Evolutionary conservation across 2,113 vertebrate species (phyloP).

Genomic region (Himantopus leucocephalus): DNA sequence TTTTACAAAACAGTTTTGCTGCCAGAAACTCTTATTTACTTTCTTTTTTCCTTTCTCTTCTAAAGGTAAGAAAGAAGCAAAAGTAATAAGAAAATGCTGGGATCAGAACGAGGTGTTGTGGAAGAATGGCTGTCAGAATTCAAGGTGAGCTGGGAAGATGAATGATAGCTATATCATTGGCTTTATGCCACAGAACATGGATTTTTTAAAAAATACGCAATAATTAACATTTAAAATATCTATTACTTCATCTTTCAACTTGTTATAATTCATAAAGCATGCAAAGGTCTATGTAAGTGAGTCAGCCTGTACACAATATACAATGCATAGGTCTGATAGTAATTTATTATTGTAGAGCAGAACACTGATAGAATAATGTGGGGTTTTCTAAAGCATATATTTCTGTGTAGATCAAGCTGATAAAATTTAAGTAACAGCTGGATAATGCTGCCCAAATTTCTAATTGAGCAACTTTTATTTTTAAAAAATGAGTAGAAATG

Average conservation of each 20-base stretch:
- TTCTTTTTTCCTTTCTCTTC: neutral
- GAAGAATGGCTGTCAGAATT: slow-evolving; percentile 99
- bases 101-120: slow-evolving; percentile 88
- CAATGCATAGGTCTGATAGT: neutral
- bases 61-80: slow-evolving; percentile 70
- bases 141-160: slow-evolving; percentile 83
- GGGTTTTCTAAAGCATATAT: neutral
- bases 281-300: neutral
- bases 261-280: neutral
- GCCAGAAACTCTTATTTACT: neutral
- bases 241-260: neutral
- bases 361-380: neutral
- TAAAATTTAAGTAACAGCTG: neutral
- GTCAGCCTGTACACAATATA: neutral
- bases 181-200: neutral
- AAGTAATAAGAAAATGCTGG: slow-evolving; percentile 88
- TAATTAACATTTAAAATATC: neutral
- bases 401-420: neutral
- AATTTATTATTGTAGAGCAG: neutral
- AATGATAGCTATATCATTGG: neutral
- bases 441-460: neutral
- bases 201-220: neutral
- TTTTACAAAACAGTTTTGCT: neutral
- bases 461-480: neutral
- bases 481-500: neutral